Evolutionary conservation across 2,113 vertebrate species (phyloP), one percentile per base, ranked within the genome.

Genomic region (Procavia capensis): DNA sequence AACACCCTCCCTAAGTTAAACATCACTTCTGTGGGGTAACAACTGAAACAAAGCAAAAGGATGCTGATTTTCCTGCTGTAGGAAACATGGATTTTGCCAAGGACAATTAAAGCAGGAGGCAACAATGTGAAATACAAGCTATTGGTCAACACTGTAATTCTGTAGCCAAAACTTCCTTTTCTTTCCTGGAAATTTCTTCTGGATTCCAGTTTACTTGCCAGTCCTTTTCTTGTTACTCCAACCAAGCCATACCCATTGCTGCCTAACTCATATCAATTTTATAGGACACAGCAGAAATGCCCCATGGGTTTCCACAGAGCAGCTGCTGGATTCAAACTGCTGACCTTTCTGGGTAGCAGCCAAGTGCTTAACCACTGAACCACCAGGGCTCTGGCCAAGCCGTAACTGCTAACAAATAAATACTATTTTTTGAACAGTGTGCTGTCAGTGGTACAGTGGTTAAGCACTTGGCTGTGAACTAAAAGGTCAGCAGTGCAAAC

Each of bases 141-240:
- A 64, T 41, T 47, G 19, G 25, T 64, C 63, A 76, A 79, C 17
- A 76, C 6, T 27, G 78, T 10, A 85, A 82, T 19, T n/a, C 4
- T 72, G 11, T n/a, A 90, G 79, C 11, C 57, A 74, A 85, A 68
- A 74, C 70, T 79, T 59, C 45, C 83, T 59, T 36, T 86, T 47
- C 81, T 79, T 95, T 87, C 92, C 75, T 95, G 39, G 88, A 95
- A 96, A 82, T 79, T 64, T 36, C 47, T 90, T 96, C 43, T 83
- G 57, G 43, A 86, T 76, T 50, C 31, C 79, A 82, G 43, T 36
- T 84, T 89, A 79, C 39, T 70, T 68, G 50, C n/a, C 22, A 57
- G 82, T 31, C 3, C 31, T 75, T 91, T 93, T 75, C 76, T 93
- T 82, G 64, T 61, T 79, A 57, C n/a, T 91, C 43, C 64, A 24